These are phyloP conservation scores for Hirundichthys speculiger DNA, from an alignment of 2,113 vertebrate genomes.

Conservation along the genomic window DNA sequence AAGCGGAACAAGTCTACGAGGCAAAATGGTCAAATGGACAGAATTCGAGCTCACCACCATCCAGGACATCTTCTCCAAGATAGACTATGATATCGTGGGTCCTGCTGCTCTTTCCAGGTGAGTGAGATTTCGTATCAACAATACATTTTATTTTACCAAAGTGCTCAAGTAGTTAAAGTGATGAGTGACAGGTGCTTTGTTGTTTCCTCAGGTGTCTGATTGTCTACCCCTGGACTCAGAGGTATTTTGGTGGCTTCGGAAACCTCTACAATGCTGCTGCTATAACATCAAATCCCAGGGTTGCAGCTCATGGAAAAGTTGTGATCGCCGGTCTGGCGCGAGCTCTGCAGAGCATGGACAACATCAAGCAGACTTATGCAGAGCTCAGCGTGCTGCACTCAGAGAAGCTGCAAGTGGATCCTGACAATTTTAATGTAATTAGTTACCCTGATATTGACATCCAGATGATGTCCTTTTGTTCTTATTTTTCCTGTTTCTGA, in stretches of 20 bases:
- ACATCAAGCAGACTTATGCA: constrained; percentile 78
- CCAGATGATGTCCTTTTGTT: background rate
- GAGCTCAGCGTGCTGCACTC: constrained; percentile 84
- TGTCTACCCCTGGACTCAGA: constrained; percentile 87
- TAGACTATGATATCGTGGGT: constrained; percentile 48
- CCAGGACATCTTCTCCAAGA: constrained; percentile 53
- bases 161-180: background rate
- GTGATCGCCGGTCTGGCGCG: constrained; percentile 80
- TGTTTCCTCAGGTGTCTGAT: constrained; percentile 66
- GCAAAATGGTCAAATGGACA: constrained; percentile 75
- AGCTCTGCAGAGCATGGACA: constrained; percentile 80
- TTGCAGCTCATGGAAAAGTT: constrained; percentile 75
- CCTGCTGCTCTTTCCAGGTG: constrained; percentile 44
- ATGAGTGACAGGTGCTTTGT: background rate
- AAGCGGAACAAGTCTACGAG: background rate
- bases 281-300: constrained; percentile 73
- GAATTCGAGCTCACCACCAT: constrained; percentile 64
- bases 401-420: constrained; percentile 86
- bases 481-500: background rate
- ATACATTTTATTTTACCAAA: too few relatives aligned
- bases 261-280: constrained; percentile 83
- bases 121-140: background rate
- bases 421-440: constrained; percentile 74
- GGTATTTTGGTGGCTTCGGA: constrained; percentile 78
- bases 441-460: background rate